phyloP scores from a whole-genome alignment of 2,113 vertebrate genomes.

The Axis porcinus region DNA sequence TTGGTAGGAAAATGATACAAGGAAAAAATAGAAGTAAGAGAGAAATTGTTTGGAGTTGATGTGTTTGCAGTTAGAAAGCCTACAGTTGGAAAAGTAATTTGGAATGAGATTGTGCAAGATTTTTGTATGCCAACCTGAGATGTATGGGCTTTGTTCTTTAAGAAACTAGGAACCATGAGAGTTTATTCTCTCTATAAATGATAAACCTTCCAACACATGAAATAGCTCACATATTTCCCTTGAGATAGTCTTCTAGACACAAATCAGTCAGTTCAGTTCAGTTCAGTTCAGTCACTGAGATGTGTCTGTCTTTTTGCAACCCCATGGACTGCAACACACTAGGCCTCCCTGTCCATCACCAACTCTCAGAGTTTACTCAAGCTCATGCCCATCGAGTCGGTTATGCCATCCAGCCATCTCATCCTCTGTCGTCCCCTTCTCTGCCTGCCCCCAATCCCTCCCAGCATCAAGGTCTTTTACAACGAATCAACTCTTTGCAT shows the following conservation, averaged over 20 bases:
- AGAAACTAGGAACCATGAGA: neutral
- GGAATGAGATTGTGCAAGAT: neutral
- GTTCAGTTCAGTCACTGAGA: neutral
- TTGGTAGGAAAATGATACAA: neutral
- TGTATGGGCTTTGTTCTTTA: neutral
- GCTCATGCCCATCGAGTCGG: neutral
- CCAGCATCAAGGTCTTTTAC: neutral
- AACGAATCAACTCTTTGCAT: neutral
- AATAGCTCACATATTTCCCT: neutral
- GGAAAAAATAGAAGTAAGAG: neutral
- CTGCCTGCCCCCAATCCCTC: neutral
- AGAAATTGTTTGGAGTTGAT: neutral
- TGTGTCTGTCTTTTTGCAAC: neutral
- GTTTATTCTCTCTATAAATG: neutral
- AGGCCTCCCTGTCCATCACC: neutral
- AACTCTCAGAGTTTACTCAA: neutral
- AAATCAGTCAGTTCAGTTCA: neutral
- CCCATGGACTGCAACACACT: neutral
- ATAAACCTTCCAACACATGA: neutral
- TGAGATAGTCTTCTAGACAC: neutral
- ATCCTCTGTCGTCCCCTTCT: neutral
- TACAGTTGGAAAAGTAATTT: neutral
- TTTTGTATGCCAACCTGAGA: neutral
- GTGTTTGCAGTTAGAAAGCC: neutral
- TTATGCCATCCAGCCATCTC: neutral